Evolutionary conservation across 2,113 vertebrate species (phyloP), one percentile per base, ranked within the genome.

Genomic region (Desmodus rotundus): DNA sequence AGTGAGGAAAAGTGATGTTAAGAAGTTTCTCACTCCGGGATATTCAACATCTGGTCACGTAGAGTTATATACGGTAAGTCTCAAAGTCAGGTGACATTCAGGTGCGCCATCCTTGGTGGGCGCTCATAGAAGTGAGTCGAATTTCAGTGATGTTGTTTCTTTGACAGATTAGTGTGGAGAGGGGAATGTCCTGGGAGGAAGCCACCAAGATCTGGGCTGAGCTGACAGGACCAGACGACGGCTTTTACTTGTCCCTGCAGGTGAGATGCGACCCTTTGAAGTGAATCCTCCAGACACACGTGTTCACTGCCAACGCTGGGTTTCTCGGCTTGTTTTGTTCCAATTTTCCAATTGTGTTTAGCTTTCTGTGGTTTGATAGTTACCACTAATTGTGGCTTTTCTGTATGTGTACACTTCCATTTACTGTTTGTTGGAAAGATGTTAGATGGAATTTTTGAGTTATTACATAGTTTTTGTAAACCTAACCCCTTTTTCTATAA

Each of bases 151-250:
- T n/a, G 7, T 24, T 81, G 7, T 61, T 95, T 96, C 15, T 93
- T 67, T 97, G 94, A 47, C 77, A 99, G 99, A 99, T 99, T 81
- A 99, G 99, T 24, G 99, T 99, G 72, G 99, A 99, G 98, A 99
- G 99, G 85, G 99, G 99, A 15, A 99, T 99, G 99, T 99, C 99
- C 38, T 99, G 99, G 99, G 99, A 99, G 28, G 99, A 99, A 96
- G 99, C 99, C 31, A 99, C 99, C 2, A 99, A 99, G 80, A 98
- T 99, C 65, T 99, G 99, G 99, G 99, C 99, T 0, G 99, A 99
- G 4, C 99, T 99, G 95, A 99, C 98, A 1, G 99, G 99, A 96
- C 96, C 99, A 24, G 99, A 99, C 26, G 99, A 99, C 96, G 99
- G 99, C 52, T 99, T 99, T 98, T 99, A 99, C 97, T 99, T 99